These are phyloP conservation scores for Hypotaenidia okinawae DNA, from an alignment of 2,797 vertebrate species.

Conservation along the genomic window DNA sequence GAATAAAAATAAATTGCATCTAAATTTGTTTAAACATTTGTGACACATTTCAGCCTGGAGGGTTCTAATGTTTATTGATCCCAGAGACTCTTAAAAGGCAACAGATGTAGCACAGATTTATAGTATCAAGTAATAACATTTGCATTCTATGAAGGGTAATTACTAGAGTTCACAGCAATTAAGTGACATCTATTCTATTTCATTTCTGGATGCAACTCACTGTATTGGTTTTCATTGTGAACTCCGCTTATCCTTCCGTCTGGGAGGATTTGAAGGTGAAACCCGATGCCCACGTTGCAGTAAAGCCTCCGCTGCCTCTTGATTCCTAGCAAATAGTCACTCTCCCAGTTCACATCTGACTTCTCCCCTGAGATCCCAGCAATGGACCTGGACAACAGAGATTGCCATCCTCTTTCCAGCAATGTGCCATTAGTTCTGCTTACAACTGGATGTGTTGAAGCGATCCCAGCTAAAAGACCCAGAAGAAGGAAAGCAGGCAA, in stretches of 20 bases:
- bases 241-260: conserved; percentile 91
- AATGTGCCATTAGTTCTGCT: conserved; percentile 86
- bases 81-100: conserved; percentile 71
- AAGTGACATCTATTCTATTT: conserved; percentile 75
- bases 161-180: conserved; percentile 67
- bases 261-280: conserved; percentile 95
- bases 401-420: conserved; percentile 89
- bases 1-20: conserved; percentile 84
- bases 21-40: conserved; percentile 83
- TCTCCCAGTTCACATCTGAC: conserved; percentile 91
- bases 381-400: conserved; percentile 89
- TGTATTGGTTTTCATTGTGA: conserved; percentile 96
- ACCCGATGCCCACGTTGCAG: conserved; percentile 99
- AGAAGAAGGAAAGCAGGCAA: conserved; percentile 86
- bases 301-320: conserved; percentile 95
- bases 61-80: conserved; percentile 73
- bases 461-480: conserved; percentile 84
- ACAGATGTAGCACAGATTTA: conserved; percentile 70
- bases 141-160: conserved; percentile 68
- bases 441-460: conserved; percentile 81
- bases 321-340: conserved; percentile 95
- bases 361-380: conserved; percentile 89
- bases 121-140: conserved; percentile 73
- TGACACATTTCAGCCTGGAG: conserved; percentile 71
- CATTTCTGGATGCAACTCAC: conserved; percentile 88